Evolutionary conservation across 2,113 vertebrate species (phyloP), one percentile per base, ranked within the genome.

Genomic region (Platichthys flesus): DNA sequence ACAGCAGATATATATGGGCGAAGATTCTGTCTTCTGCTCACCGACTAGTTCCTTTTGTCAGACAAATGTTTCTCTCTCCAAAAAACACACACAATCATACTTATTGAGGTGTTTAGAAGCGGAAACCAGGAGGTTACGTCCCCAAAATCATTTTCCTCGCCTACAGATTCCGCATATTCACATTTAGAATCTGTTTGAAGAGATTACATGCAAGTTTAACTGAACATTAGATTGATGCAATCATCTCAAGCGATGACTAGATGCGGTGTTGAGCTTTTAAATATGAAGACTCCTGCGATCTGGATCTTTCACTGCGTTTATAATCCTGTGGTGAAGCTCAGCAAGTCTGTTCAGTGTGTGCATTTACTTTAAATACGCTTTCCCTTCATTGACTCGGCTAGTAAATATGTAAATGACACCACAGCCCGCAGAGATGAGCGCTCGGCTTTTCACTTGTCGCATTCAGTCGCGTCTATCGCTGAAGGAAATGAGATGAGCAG

Each of bases 311-410:
- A 61, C 73, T 10, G 4, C 9, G 4, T 60, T 49, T 57, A 13
- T 45, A 58, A 72, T 83, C 75, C 77, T 76, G 18, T 47, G 71
- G 86, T 59, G 74, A 3, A 78, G 68, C 67, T 89, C 77, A 64
- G 67, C 66, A 62, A 31, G 87, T 77, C 54, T 66, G 56, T 5
- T 0, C 52, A 16, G 20, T 63, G 8, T 55, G 20, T 70, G 51
- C 58, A 31, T 55, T 16, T 63, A 31, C 23, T 28, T 42, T 51
- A 51, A 51, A 51, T 5, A 18, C 28, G 56, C 52, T 21, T 21
- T 42, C 23, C 6, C 12, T 78, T 65, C 51, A 54, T 20, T 60
- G 18, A 60, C 47, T 61, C 15, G 26, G 21, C 24, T 9, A 23
- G 2, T 54, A 26, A 60, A 23, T 31, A 15, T 62, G 42, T 40